Evolutionary conservation across 2,797 vertebrate genomes (phyloP), one percentile per base, ranked within the genome.

Genomic region (Meda fulgida): DNA sequence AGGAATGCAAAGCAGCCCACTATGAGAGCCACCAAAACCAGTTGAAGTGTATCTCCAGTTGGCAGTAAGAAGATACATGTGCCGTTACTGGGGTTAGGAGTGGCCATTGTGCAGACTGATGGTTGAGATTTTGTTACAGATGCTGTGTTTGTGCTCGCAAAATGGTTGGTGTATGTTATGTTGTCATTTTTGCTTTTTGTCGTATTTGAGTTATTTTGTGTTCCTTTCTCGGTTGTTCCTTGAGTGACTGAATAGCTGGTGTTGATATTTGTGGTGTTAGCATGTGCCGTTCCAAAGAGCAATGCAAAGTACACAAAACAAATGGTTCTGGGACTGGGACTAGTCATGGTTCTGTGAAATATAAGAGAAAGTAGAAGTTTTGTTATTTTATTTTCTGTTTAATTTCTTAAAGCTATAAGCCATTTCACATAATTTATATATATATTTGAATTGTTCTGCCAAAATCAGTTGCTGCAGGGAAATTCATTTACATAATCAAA

Each of bases 1-100:
- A 95, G 81, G 66, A 93, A 84, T 31, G 89, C 0, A 3, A 31
- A 0, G 40, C 88, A 90, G 75, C 4, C 38, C 38, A 93, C 0
- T 16, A 88, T 76, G 82, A 94, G 86, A 13, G 23, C 88, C 0
- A 66, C 31, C 10, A 92, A 7, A 4, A 90, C 0, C 36, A 88
- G 0, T 0, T 1, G 0, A 3, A 73, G 23, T 0, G 0, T 2
- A 0, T n/a, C 0, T 14, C 0, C 23, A 3, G 38, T 36, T 38
- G 63, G 73, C 19, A 58, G 3, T 4, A 1, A 16, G 10, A 83
- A 1, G 78, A 10, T 3, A 10, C 0, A 2, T 0, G 0, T 0
- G n/a, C 0, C 0, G 7, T 31, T 0, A 0, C 2, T 0, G 7
- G 4, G 1, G 58, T 40, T n/a, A 0, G 38, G 0, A 36, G 43